Evolutionary conservation across 2,797 vertebrate genomes (phyloP), one percentile per base, ranked within the genome.

Genomic region (Megaceryle alcyon): DNA sequence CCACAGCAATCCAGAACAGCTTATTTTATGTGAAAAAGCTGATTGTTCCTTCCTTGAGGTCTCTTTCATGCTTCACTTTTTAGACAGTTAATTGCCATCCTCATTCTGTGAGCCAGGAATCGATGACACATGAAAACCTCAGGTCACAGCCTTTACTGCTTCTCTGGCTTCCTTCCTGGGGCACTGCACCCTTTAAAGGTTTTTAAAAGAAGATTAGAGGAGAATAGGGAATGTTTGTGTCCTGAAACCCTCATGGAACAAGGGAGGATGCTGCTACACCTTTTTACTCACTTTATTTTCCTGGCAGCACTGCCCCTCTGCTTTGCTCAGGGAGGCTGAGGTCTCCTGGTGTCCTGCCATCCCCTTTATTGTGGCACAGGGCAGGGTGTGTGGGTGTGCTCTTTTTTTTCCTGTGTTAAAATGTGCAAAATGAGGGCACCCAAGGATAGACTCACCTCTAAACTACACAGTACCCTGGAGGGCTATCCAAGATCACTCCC

Each of bases 91-190:
- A 56, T 79, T 82, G 35, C 43, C 31, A 48, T 51, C 44, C 22
- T 44, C 0, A 0, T 68, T 84, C 39, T n/a, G 56, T 39, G 26
- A 78, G 59, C 57, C 70, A 13, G 0, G 1, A 59, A 41, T 68
- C 3, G 8, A 41, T 33, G 16, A 39, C 41, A 53, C 21, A 7
- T 16, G 61, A 37, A 61, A 37, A 61, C 68, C n/a, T 59, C n/a
- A 16, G 35, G 7, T 75, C 57, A 28, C 35, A 1, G 7, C 44
- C 35, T 69, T 48, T 60, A 22, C 43, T 2, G 9, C 73, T 91
- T 31, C 75, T 59, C 90, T 68, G 43, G 29, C 84, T 92, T 88
- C 65, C 65, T 91, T 69, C 28, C 57, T 56, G 53, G 54, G 41
- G 23, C 85, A 64, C 82, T 8, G 2, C 82, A 33, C 7, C 4